Evolutionary conservation across 2,113 vertebrate genomes (phyloP), one percentile per base, ranked within the genome.

Genomic region (Conger conger): DNA sequence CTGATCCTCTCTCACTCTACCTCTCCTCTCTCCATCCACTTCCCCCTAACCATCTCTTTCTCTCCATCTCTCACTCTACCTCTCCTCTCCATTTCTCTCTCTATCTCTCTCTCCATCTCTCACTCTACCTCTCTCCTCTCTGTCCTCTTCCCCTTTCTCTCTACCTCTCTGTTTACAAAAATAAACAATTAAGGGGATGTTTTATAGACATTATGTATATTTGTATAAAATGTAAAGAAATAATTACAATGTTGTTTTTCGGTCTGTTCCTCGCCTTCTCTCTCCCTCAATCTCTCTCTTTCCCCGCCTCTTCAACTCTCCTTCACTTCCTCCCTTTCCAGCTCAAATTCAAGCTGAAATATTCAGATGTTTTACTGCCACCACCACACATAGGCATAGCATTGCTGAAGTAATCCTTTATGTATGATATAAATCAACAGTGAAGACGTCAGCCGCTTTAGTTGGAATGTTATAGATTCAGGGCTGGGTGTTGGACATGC

Each of bases 51-150:
- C n/a, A n/a, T n/a, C n/a, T n/a, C n/a, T n/a, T n/a, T 17, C 35
- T 40, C 23, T 30, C 53, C 11, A 15, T 23, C 33, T 20, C 80
- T 54, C 45, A 27, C 45, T 36, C 45, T 80, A 17, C 45, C 38
- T n/a, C 17, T 80, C 57, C 20, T 23, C 20, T 20, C 20, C 20
- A 4, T 4, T 18, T 16, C 16, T 53, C 63, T 20, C 16, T 20
- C 63, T 73, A 73, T 27, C 63, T n/a, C n/a, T 80, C 87, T 73
- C 83, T 82, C 82, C 85, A 86, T n/a, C n/a, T n/a, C 40, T 3
- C 76, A 40, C 38, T n/a, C 82, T 30, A 33, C 78, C 1, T 73
- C 63, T 73, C 4, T 73, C 63, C 30, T n/a, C 30, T 73, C 63
- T n/a, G 27, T 73, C 63, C 45, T 50, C 1, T 13, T 50, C 15